Conservation (phyloP, 1,140 invertebrate genomes). For the Zaprionus lachaisei region DNA sequence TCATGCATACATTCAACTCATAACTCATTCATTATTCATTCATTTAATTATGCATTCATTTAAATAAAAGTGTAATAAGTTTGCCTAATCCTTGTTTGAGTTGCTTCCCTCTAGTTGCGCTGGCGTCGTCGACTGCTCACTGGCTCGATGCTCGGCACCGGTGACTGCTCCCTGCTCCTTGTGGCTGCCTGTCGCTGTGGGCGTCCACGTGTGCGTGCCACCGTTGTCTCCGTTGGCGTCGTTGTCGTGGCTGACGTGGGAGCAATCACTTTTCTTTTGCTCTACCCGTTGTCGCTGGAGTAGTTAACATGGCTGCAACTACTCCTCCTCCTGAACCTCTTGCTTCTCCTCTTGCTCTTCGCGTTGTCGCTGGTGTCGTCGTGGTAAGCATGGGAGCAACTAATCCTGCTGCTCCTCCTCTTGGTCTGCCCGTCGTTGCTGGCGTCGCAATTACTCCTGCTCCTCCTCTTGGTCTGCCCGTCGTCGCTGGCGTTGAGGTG, state of each 20-base stretch:
- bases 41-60: too few relatives aligned
- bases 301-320: too few relatives aligned
- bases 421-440: too few relatives aligned
- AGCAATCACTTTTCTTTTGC: neutral
- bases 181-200: conserved; percentile 1
- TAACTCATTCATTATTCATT: neutral
- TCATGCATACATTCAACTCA: neutral
- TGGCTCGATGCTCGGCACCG: neutral
- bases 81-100: neutral
- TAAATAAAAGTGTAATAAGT: too few relatives aligned
- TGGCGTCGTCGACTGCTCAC: conserved; percentile 36
- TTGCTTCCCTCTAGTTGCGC: conserved; percentile 35
- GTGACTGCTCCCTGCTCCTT: neutral
- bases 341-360: too few relatives aligned
- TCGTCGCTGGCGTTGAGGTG: neutral
- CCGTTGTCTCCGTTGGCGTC: neutral
- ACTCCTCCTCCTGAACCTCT: too few relatives aligned
- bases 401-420: too few relatives aligned
- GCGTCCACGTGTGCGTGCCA: conserved; percentile 2
- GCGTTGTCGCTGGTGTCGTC: too few relatives aligned
- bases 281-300: neutral
- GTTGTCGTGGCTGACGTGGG: neutral
- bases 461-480: neutral
- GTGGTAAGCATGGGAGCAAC: too few relatives aligned
- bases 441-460: too few relatives aligned